Conservation (phyloP, 2,888 invertebrate genomes). For the Plagiodera versicolora region DNA sequence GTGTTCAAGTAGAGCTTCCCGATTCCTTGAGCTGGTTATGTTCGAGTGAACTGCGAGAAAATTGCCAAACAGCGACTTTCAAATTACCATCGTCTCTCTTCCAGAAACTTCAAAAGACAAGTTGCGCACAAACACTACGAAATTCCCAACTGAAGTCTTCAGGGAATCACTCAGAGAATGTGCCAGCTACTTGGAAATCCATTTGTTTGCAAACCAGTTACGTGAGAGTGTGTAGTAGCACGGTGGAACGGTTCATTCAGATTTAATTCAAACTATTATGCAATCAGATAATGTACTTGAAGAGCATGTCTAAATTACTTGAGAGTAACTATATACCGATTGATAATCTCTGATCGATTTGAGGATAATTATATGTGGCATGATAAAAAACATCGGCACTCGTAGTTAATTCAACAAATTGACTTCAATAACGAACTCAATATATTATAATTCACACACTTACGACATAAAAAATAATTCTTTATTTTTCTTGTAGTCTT, state of each 20-base stretch:
- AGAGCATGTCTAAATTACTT: no score
- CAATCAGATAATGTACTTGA: no score
- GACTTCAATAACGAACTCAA: no score
- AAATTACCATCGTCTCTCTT: neutral
- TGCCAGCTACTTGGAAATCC: neutral
- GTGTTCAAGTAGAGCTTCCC: neutral
- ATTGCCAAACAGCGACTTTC: conserved; percentile 5
- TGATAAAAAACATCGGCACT: no score
- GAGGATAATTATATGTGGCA: no score
- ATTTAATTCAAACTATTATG: no score
- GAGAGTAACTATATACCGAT: no score
- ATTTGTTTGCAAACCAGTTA: conserved; percentile 4
- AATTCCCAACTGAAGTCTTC: conserved; percentile 5
- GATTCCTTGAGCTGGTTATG: neutral
- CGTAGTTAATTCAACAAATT: no score
- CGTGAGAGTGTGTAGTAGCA: neutral
- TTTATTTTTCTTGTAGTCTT: no score
- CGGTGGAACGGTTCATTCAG: neutral
- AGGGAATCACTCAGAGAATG: conserved; percentile 9
- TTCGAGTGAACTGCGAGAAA: conserved; percentile 7
- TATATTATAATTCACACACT: no score
- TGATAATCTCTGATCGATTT: no score
- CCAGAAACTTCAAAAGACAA: conserved; percentile 6
- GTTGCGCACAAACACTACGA: conserved; percentile 5
- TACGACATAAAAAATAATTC: no score